Evolutionary conservation across 2,797 vertebrate genomes (phyloP), one percentile per base, ranked within the genome.

Genomic region (Pseudopleuronectes americanus): DNA sequence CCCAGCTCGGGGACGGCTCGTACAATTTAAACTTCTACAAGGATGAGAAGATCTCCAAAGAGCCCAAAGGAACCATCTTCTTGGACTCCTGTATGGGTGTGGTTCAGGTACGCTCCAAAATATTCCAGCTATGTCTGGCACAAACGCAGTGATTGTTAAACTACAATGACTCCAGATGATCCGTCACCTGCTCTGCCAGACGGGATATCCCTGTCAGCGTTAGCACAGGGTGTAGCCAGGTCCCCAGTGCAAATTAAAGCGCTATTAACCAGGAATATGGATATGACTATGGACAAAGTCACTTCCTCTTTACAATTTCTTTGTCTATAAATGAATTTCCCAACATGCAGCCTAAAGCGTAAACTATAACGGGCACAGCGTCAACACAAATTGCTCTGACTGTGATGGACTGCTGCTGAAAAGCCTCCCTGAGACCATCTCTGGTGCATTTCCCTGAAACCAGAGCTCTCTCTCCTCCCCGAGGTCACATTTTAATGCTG

Each of bases 1-100:
- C 97, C 16, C 98, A 99, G 84, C 96, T 99, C 47, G 96, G 97
- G 0, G 98, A 99, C 58, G 97, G 98, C 68, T 99, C 98, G 14
- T 98, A 97, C 89, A 99, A 98, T 81, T 95, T 99, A 59, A 99
- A 98, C 93, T 99, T 99, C 93, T 99, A 98, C 92, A 99, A 99
- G 90, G 98, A 99, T 84, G 98, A 99, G 85, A 99, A 99, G 92
- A 97, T 98, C 89, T 98, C 97, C 78, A 99, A 98, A 88, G 98
- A 99, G 85, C 97, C 98, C 6, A 99, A 99, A 92, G 98, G 98
- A 81, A 99, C 97, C 9, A 99, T 99, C 91, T 99, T 99, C 93
- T 86, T 99, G 83, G 98, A 99, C 91, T 99, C 98, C 21, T 99
- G 98, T 62, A 99, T 99, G 97, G 97, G 98, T 8, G 97, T 99